Evolutionary conservation across 2,113 vertebrate genomes (phyloP), one percentile per base, ranked within the genome.

Genomic region (Meles meles): DNA sequence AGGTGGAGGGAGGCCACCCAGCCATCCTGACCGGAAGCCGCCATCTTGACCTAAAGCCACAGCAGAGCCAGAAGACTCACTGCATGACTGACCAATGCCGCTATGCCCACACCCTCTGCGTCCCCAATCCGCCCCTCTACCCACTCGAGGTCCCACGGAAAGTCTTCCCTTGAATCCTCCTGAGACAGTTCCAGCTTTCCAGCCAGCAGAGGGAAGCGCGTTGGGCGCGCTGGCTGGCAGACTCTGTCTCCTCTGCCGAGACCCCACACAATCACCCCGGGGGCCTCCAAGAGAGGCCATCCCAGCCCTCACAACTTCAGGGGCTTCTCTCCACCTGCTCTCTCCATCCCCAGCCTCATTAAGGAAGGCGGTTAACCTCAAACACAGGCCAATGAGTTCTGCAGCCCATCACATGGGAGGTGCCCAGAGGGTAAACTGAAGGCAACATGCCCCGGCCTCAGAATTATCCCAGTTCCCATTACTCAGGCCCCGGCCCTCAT

Each of bases 291-390:
- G 20, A 65, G 80, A 76, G 94, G 55, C 72, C 85, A 42, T 72
- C 13, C 11, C 17, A 34, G 12, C 23, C 55, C 47, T 42, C 2
- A 2, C 7, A 49, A 34, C 44, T 77, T 39, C 63, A 71, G 69
- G 89, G 44, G 72, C 20, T 91, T 67, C 91, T 67, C 47, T 39
- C 76, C 63, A 89, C 47, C 72, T 93, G 85, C 77, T 25, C 6
- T 63, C 42, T 85, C 90, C 82, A 67, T 34, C 77, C 94, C 84
- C 11, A 20, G 31, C 37, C 72, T 86, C 90, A 74, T 94, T 84
- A 94, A 92, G 13, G 37, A 84, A 94, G 92, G 86, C 3, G 37
- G 76, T 88, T 93, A 91, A 86, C 90, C 90, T 95, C 94, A 92
- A 97, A 96, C 18, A 69, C 39, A 84, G 77, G 49, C 37, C 88